Evolutionary conservation across 2,797 vertebrate species (phyloP), one percentile per base, ranked within the genome.

Genomic region (Pagetopsis macropterus): DNA sequence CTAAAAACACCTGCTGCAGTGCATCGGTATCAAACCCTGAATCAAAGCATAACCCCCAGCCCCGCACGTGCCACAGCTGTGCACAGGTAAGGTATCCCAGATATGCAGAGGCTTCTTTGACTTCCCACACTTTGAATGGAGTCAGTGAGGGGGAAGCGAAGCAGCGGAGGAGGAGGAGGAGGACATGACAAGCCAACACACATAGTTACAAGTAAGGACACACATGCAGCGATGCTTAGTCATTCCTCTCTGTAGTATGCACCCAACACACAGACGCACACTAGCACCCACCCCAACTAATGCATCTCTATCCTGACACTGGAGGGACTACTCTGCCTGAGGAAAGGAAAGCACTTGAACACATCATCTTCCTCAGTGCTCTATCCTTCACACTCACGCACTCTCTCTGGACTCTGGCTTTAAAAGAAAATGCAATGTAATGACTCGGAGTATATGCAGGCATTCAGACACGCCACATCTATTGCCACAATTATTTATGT

Each of bases 111-210:
- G 61, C 21, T 54, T 78, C 75, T 80, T 71, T 65, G 65, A 81
- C 78, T 88, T 83, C 86, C 75, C 77, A 82, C 86, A 70, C 69
- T 78, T 11, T 88, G 81, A 86, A 90, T 79, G 69, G 84, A 87
- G 75, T 70, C 75, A 83, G 72, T 64, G 84, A 87, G 79, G 79
- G 76, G 75, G 73, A 86, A 75, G 72, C 9, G 12, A 70, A 64
- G 83, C 79, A 82, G n/a, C 12, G 79, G 76, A 84, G 84, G 77
- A 85, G 79, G 76, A 84, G 84, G 77, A 85, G 79, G 77, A 85
- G 79, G 87, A 89, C 85, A 85, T 76, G 66, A 84, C 70, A 70
- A 73, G 45, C 61, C 40, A 48, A 75, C 74, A 78, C 73, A 72
- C 73, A 75, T 5, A 49, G 23, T 71, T 66, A 81, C 75, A 77